Conservation (phyloP, 1,140 invertebrate genomes). For the Papilio glaucus region DNA sequence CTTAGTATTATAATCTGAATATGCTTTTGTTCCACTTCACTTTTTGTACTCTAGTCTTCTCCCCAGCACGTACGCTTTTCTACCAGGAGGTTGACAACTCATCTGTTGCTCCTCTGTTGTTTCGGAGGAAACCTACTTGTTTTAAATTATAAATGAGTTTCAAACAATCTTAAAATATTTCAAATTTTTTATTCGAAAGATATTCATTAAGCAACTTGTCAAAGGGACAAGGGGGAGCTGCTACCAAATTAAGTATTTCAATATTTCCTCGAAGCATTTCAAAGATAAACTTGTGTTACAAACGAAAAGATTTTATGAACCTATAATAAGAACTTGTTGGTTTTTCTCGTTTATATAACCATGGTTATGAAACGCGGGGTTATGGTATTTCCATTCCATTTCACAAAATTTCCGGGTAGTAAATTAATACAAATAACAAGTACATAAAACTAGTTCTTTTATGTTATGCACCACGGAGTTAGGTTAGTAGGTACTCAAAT, state of each 20-base stretch:
- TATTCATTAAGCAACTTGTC: neutral
- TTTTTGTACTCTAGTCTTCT: neutral
- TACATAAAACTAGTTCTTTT: too few relatives aligned
- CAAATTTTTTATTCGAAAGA: neutral
- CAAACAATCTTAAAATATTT: neutral
- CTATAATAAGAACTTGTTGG: slow-evolving; percentile 49
- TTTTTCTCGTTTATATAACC: neutral
- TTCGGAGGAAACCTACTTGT: neutral
- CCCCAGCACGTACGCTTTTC: neutral
- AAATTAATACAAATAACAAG: too few relatives aligned
- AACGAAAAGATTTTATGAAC: slow-evolving; percentile 49
- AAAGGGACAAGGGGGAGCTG: neutral
- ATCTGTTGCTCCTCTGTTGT: neutral
- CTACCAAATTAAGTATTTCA: neutral
- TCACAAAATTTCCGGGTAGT: too few relatives aligned
- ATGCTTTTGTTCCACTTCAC: neutral
- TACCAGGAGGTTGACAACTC: too few relatives aligned
- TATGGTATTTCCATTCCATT: slow-evolving; percentile 30
- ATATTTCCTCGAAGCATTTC: neutral
- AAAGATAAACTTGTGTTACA: neutral
- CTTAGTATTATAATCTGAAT: too few relatives aligned
- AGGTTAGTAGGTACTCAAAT: too few relatives aligned
- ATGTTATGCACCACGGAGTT: too few relatives aligned
- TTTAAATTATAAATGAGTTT: neutral
- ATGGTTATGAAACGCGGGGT: neutral